Conservation (phyloP, 2,113 vertebrate genomes). For the Alligator mississippiensis region DNA sequence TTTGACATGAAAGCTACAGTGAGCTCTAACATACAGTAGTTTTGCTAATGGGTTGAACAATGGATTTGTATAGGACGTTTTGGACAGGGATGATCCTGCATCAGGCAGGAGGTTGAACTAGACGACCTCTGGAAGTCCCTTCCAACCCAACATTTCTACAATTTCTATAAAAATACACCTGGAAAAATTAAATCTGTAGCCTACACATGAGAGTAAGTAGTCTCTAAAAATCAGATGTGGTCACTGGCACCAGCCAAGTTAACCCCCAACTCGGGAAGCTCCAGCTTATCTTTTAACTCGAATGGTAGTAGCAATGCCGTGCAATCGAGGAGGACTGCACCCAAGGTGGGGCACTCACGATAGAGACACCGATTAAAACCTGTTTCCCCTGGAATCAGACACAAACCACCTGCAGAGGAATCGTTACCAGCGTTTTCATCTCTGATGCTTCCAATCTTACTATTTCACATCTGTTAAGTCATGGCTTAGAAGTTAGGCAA, state of each 20-base stretch:
- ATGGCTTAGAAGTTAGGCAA: fast-evolving
- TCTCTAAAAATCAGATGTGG: not conserved
- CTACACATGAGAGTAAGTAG: not conserved
- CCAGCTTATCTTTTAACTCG: not conserved
- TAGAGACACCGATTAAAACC: slow-evolving; percentile 40
- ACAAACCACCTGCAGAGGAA: not conserved
- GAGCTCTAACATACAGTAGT: too few relatives aligned
- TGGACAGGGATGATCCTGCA: too few relatives aligned
- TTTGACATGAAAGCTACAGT: not conserved
- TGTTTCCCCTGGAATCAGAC: not conserved
- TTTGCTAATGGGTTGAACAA: too few relatives aligned
- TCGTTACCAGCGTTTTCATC: not conserved
- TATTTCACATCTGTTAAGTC: not conserved
- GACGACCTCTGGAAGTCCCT: too few relatives aligned
- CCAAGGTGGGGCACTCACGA: not conserved
- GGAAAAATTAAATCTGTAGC: not conserved
- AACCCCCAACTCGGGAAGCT: not conserved
- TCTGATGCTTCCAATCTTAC: not conserved
- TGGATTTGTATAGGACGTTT: too few relatives aligned
- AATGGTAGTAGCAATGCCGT: not conserved
- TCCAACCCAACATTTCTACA: too few relatives aligned
- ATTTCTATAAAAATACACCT: not conserved
- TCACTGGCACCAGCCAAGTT: not conserved
- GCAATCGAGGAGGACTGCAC: not conserved
- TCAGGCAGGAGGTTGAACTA: too few relatives aligned